Evolutionary conservation across 2,797 vertebrate species (phyloP), one percentile per base, ranked within the genome.

Genomic region (Helostoma temminkii): DNA sequence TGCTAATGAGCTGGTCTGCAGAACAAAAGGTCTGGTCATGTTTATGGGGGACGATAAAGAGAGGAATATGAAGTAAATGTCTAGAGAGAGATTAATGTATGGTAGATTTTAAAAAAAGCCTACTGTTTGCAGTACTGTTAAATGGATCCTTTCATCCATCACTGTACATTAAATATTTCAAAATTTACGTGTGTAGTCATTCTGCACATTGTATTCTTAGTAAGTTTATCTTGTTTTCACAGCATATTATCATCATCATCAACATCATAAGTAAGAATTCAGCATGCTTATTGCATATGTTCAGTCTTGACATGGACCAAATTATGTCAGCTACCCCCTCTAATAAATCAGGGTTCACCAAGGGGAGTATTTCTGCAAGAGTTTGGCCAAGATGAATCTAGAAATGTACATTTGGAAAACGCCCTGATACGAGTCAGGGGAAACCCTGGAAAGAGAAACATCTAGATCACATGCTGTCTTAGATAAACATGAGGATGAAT

Each of bases 401-500:
- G 43, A 78, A 82, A 78, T 55, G 54, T 58, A 62, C 16, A 59
- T 80, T 89, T 72, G 82, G 82, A 86, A 78, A 75, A 21, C 6
- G n/a, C 62, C 49, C 66, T 70, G 55, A 78, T 73, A 55, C 60
- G 34, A 77, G 60, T 65, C 56, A 37, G 69, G 48, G 73, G 71
- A 79, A 86, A 76, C 47, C 66, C 74, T 74, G 75, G 71, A 84
- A 83, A 80, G 64, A 73, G 72, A 74, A 83, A 85, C 67, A 66
- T 81, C 75, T 62, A 79, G 76, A 88, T 89, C 82, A 50, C 81
- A 84, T 77, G 82, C 65, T 57, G 71, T 80, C 87, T 89, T 88
- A 77, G 68, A 87, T 80, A 92, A 94, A 93, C 90, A 93, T 69
- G 30, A 42, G 59, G 67, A 77, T 91, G 85, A 92, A 90, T 86